Evolutionary conservation across 2,888 invertebrate species (phyloP), one percentile per base, ranked within the genome.

Genomic region (Nomada flava): DNA sequence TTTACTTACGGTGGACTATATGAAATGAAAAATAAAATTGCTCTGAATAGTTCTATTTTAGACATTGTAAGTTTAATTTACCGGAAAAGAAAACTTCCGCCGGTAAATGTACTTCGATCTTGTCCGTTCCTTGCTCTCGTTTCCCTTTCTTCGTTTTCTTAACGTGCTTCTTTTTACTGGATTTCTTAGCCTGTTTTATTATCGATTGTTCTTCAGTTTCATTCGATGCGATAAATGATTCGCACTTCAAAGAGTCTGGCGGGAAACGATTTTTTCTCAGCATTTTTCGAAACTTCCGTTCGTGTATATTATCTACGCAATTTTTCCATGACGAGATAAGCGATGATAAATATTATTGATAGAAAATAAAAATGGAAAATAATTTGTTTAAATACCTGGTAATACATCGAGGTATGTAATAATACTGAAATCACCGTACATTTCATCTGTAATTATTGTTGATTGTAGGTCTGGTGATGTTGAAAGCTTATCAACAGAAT

Each of bases 271-370:
- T 20, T 23, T 77, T 64, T 50, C 23, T 67, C 20, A 60, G 2
- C 82, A 77, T 82, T 60, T 71, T 83, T 29, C 82, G 59, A 70
- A 83, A 83, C 13, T 76, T 70, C 53, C 47, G 44, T 70, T 65
- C 62, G 29, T 82, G 82, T 20, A 26, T 20, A 13, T 9, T 70
- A 18, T 81, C 83, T 83, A 53, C 26, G 47, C 74, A 20, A 52
- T 62, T 74, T 2, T 29, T 18, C n/a, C 26, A 23, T 26, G 11
- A 20, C 18, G 1, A 52, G 3, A 23, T 15, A 20, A 20, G 15
- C n/a, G 13, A 52, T 44, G 29, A 13, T 3, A 69, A 67, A 29
- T 26, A 23, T n/a, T 20, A 10, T 42, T 64, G 44, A 2, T 20
- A 10, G 5, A 44, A 44, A 36, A 9, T 36, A 36, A 7, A 7